phyloP scores from a whole-genome alignment of 2,113 vertebrate species.

The Sitta europaea region DNA sequence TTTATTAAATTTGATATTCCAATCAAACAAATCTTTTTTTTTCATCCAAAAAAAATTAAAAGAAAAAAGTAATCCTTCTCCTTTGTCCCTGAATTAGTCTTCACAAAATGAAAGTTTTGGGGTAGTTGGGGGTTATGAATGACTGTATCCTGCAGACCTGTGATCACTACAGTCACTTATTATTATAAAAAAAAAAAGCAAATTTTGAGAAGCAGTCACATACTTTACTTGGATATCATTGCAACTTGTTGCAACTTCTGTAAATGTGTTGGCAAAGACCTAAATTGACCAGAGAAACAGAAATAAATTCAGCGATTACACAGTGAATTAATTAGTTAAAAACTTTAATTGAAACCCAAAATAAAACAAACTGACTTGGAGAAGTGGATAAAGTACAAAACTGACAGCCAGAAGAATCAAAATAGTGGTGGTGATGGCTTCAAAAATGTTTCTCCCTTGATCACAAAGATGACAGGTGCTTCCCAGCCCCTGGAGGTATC shows the following conservation, averaged over 20 bases:
- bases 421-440: not conserved
- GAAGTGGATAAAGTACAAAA: not conserved
- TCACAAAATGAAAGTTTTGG: not conserved
- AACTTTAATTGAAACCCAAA: not conserved
- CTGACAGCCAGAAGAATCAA: not conserved
- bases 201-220: not conserved
- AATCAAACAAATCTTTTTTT: not conserved
- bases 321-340: not conserved
- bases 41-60: not conserved
- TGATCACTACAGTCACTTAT: not conserved
- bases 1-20: not conserved
- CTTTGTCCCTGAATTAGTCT: not conserved
- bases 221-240: not conserved
- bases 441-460: not conserved
- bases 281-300: not conserved
- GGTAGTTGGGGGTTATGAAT: not conserved
- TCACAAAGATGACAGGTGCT: not conserved
- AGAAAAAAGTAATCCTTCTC: not conserved
- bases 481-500: not conserved
- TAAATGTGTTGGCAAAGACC: not conserved
- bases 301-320: not conserved
- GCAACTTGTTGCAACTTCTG: not conserved
- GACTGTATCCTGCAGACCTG: not conserved
- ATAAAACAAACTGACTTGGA: not conserved
- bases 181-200: not conserved